Evolutionary conservation across 2,797 vertebrate genomes (phyloP).

Genomic region (Ficedula albicollis): DNA sequence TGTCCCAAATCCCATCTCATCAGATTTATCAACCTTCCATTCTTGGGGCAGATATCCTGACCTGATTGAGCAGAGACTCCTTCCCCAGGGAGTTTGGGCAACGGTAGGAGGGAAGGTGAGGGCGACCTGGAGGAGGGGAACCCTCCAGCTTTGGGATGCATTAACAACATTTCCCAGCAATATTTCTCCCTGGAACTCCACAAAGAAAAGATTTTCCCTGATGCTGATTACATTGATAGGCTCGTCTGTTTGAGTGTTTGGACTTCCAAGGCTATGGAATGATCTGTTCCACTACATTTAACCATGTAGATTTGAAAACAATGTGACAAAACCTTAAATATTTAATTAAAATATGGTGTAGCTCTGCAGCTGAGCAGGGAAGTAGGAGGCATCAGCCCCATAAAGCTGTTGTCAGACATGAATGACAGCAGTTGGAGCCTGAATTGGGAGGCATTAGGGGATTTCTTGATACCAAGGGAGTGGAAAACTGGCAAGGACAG

Average conservation of each 20-base stretch:
- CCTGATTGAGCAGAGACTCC: background rate
- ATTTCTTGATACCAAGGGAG: background rate
- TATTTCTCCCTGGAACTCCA: background rate
- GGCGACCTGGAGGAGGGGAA: background rate
- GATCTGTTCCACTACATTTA: constrained; percentile 39
- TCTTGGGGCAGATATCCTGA: background rate
- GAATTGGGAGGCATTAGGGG: background rate
- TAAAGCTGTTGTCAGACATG: constrained; percentile 36
- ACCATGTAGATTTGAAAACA: constrained; percentile 69
- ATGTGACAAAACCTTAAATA: constrained; percentile 67
- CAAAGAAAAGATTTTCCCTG: background rate
- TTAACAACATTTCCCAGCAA: background rate
- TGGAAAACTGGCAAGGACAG: background rate
- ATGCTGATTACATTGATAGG: constrained; percentile 6
- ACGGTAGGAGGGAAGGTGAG: background rate
- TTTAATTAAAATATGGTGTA: constrained; percentile 57
- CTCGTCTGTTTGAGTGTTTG: constrained; percentile 3
- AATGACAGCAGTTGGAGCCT: background rate
- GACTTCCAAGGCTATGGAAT: constrained; percentile 48
- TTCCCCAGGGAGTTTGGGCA: background rate
- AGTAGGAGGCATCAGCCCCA: constrained; percentile 9
- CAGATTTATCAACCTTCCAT: background rate
- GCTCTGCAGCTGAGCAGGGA: background rate
- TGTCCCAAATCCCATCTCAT: background rate
- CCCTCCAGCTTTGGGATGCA: background rate